Base-by-base conservation (phyloP, 2,888 invertebrate species). In the Bellardia pandia region DNA sequence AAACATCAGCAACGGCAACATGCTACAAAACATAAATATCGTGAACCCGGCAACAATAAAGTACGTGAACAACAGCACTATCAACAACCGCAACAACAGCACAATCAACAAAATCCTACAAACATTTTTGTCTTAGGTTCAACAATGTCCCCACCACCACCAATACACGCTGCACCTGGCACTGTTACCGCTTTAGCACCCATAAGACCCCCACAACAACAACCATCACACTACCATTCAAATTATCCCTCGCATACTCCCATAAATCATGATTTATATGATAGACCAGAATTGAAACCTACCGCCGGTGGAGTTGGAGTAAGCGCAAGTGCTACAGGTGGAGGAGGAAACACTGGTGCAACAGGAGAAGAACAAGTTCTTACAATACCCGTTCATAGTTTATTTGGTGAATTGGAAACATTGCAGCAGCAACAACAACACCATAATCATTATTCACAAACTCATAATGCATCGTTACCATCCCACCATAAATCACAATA, bases 361-460 rank as follows among this genome's bases (percentile, higher is more conserved):
- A 84, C 66, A 42, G 66, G 2, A 9, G 81, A 77, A 40, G 87
- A 91, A 90, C 91, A 92, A 88, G 90, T 92, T 88, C 78, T 92
- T 82, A 92, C 91, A 75, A 92, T 92, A 66, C 92, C 92, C 5
- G 88, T 92, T 77, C 91, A 90, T 33, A 89, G 90, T 66, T 88
- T 92, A 56, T 90, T 91, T 80, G 86, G 86, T n/a, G 90, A 90
- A 69, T 84, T 92, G 78, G 89, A 90, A 86, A 89, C 90, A 85
- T 90, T 90, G 82, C 90, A 90, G 30, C 76, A 62, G 0, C 80
- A 81, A 56, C 71, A 81, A 56, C 71, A 62, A 62, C 45, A 45
- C 11, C 86, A 83, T 48, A 82, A 75, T 77, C 85, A 87, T 68
- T 81, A 78, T 78, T 45, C 79, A 58, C 83, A 75, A 83, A 56